Evolutionary conservation across 37 sponge, comb jelly and placozoan species (phyloP).

Genomic region (Axinella damicornis): DNA sequence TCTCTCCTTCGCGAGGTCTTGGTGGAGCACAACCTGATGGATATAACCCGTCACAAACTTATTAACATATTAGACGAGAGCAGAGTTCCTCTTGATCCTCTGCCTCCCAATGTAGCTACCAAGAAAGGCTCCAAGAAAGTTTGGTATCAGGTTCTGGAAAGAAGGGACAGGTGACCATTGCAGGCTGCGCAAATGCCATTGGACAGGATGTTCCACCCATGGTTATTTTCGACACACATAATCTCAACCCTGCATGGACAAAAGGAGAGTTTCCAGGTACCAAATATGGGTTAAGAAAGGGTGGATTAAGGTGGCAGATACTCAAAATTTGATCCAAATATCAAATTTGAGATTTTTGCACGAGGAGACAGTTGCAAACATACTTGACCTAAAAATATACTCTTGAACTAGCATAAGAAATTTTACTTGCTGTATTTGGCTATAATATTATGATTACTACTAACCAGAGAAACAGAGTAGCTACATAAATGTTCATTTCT

Average conservation of each 20-base stretch:
- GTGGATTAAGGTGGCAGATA: no score
- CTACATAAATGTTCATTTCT: no score
- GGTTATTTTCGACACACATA: constrained; percentile 41
- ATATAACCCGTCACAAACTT: background rate
- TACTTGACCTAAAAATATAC: no score
- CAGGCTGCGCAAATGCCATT: constrained; percentile 61
- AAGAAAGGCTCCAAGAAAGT: constrained; percentile 37
- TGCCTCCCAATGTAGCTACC: constrained; percentile 25
- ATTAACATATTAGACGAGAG: constrained; percentile 48
- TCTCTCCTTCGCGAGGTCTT: constrained; percentile 11
- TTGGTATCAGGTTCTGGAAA: constrained; percentile 18
- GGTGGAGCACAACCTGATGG: constrained; percentile 21
- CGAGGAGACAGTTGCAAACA: no score
- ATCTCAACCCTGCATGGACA: constrained; percentile 42
- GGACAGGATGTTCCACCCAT: constrained; percentile 61
- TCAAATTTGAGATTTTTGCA: no score
- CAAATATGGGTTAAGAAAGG: constrained; percentile 57
- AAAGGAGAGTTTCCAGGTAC: constrained; percentile 57
- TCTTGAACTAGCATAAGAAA: no score
- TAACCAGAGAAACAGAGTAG: no score
- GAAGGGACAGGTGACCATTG: constrained; percentile 52
- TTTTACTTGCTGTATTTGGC: no score
- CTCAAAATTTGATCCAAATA: no score
- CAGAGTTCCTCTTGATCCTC: constrained; percentile 48
- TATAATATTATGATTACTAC: no score